Base-by-base conservation (phyloP, 2,888 invertebrate species). In the Phorcus lineatus region DNA sequence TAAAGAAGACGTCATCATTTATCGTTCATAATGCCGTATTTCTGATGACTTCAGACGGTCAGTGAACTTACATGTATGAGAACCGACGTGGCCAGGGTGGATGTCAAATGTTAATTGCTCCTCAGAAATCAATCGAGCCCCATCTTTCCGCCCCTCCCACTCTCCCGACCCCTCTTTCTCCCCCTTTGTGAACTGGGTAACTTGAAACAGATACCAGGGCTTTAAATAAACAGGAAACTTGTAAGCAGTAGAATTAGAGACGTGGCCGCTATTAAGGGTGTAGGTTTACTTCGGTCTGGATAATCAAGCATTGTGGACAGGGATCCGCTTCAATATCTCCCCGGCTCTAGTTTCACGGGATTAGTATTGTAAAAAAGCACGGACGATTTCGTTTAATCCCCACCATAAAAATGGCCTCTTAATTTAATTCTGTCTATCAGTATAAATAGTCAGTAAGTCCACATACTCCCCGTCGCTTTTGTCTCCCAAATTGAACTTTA, bases 41-140 rank as follows among this genome's bases (percentile, higher is more conserved):
- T 4, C 36, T 4, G 7, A 36, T 47, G 11, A 11, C 47, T 7
- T 47, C 9, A 47, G 13, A 13, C 13, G 47, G 13, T 47, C 47
- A 36, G 36, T 36, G 36, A 3, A 36, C 55, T 1, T 6, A 9
- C 57, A 11, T 19, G 57, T 57, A 9, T 4, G 22, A 57, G 55
- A 55, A 17, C 17, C 19, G 11, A 19, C 19, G 1, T 7, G 19
- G 6, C 11, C 19, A 31, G 70, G 70, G 36, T 36, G 70, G 70
- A 70, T 70, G 70, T 70, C 70, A 36, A 36, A 70, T 70, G 70
- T 70, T 70, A 70, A 70, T 70, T 70, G n/a, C 70, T 70, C n/a
- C 70, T 16, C 40, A 36, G 36, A 70, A 36, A 70, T 70, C 70
- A 70, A 70, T 70, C 31, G 70, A 17, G 40, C 36, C 47, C 47